These are phyloP conservation scores for Moxostoma hubbsi DNA, from an alignment of 2,797 vertebrate species.

Conservation along the genomic window DNA sequence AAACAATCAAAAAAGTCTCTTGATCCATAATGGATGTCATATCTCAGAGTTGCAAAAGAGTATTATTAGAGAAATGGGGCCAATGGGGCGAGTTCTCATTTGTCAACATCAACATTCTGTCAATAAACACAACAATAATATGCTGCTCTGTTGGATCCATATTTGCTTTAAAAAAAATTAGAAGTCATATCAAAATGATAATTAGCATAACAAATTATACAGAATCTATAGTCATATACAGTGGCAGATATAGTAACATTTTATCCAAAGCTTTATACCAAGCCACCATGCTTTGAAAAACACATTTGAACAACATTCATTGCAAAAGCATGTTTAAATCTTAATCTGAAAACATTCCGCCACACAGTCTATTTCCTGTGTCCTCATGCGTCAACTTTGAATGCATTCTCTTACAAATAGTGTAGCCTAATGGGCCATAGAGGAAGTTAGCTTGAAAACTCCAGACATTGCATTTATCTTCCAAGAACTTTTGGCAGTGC, in stretches of 20 bases:
- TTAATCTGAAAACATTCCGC: not conserved
- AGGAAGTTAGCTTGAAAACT: constrained; percentile 43
- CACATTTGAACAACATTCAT: not conserved
- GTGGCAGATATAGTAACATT: not conserved
- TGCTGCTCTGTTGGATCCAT: constrained; percentile 52
- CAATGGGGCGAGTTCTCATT: constrained; percentile 63
- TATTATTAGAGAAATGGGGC: constrained; percentile 78
- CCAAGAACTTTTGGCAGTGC: constrained; percentile 47
- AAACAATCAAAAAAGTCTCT: constrained; percentile 73
- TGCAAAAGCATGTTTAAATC: too few relatives aligned
- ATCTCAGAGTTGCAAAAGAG: constrained; percentile 73
- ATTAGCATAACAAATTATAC: constrained; percentile 49
- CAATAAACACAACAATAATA: constrained; percentile 62
- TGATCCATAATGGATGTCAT: constrained; percentile 84
- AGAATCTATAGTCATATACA: too few relatives aligned
- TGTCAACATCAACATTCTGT: constrained; percentile 76
- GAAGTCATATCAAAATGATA: constrained; percentile 47
- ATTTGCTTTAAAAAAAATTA: constrained; percentile 39
- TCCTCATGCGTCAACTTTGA: not conserved
- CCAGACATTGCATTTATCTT: constrained; percentile 42
- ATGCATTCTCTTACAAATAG: constrained; percentile 12
- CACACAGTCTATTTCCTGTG: not conserved
- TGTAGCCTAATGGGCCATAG: constrained; percentile 32
- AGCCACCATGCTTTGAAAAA: too few relatives aligned
- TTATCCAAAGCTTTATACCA: not conserved